Evolutionary conservation across 2,888 invertebrate species (phyloP), one percentile per base, ranked within the genome.

Genomic region (Aleiodes leptofemur): DNA sequence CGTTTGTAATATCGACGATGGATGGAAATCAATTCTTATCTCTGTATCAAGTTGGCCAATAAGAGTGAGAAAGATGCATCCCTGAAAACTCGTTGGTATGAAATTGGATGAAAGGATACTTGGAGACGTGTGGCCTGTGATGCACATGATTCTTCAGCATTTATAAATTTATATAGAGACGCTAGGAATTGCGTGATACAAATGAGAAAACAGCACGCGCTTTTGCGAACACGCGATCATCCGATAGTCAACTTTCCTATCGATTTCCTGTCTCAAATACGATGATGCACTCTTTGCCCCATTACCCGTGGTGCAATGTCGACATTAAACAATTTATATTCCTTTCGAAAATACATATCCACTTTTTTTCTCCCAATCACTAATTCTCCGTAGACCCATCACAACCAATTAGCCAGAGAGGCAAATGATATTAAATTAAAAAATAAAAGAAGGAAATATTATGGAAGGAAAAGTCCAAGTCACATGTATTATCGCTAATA

Each of bases 401-500:
- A 64, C 43, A 64, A 48, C 64, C 64, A 64, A 64, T 64, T 64
- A 64, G 64, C 48, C 9, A 11, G 14, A 34, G 59, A 48, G 48
- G 16, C 43, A 0, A 43, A 68, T 64, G 66, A 66, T 68, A 34
- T 34, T 34, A 34, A 34, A 34, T 34, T 6, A 23, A 56, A 55
- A 69, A 53, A 61, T 2, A 71, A 14, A 48, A 6, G 34, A 34
- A 56, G 31, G 14, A 31, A 72, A 56, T 43, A 68, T 48, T 64
- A 76, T 61, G 23, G 59, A 14, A 69, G 50, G 70, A 68, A 53
- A 72, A 72, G 74, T 31, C 23, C 59, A 64, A 72, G 76, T 75
- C 77, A 80, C 80, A 81, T 82, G 81, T 82, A 85, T 86, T 84
- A 85, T 85, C 84, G 84, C 82, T 84, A 85, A 86, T 85, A 86